Evolutionary conservation across 2,113 vertebrate species (phyloP).

Genomic region (Daphoenositta chrysoptera): DNA sequence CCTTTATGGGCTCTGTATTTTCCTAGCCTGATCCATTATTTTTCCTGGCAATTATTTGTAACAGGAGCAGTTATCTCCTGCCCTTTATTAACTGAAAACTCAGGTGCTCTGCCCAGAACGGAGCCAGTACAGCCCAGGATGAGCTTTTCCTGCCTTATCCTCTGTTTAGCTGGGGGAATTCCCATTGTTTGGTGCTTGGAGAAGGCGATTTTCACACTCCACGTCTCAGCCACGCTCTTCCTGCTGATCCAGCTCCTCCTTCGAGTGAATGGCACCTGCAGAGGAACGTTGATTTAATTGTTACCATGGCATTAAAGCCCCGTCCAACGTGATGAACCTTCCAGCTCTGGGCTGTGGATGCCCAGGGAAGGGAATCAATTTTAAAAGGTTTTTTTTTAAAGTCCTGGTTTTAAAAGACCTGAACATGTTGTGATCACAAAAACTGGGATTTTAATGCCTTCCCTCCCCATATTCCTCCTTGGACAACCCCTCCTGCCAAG

Average conservation of each 20-base stretch:
- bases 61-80: background rate
- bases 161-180: background rate
- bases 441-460: background rate
- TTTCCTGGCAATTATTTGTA: conserved; percentile 5
- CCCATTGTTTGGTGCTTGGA: background rate
- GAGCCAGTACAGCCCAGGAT: background rate
- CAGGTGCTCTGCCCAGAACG: background rate
- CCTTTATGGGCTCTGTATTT: conserved; percentile 32
- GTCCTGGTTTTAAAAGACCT: background rate
- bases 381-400: background rate
- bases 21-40: background rate
- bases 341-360: background rate
- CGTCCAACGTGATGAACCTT: accelerated
- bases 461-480: background rate
- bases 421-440: background rate
- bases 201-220: background rate
- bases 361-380: background rate
- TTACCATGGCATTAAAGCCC: background rate
- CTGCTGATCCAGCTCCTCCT: background rate
- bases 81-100: background rate
- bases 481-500: background rate
- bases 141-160: background rate
- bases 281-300: accelerated
- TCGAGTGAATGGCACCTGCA: accelerated
- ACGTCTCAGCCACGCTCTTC: accelerated